Base-by-base conservation (phyloP, 2,797 vertebrate genomes). In the Synanceia verrucosa region DNA sequence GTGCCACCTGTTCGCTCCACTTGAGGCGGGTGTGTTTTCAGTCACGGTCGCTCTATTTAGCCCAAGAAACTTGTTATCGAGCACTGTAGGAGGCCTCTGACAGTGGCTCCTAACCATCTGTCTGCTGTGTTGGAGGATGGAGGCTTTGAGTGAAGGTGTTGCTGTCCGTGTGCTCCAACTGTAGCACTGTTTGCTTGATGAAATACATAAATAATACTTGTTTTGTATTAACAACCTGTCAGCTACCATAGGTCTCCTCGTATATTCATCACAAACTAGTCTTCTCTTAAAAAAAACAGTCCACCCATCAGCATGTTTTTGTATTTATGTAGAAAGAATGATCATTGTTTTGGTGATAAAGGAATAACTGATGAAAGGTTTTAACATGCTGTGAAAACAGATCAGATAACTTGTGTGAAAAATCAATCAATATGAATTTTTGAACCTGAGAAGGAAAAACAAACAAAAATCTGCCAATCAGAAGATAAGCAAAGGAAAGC, bases 1-100 rank as follows among this genome's bases (percentile, higher is more conserved):
- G 55, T 13, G 78, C 79, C 86, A 90, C 87, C 89, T 91, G 89
- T 82, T 79, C 82, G 7, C 84, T 78, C 89, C 83, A 75, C 83
- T 83, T 71, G 82, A 82, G 43, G 76, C 81, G 55, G 76, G 52
- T 67, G 78, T 77, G 85, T 86, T 88, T 79, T 78, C 72, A 60
- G 65, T 70, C 78, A 57, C 57, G 9, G 63, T 48, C 58, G 70
- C 59, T 76, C 81, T 59, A 43, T 77, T 76, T 81, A 77, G 84
- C 55, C 36, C 8, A 14, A 69, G 72, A 81, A 86, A 85, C 79
- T 81, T 86, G 86, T 87, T 85, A 87, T 77, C 74, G 1, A 71
- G 67, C 69, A n/a, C 24, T 28, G 66, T 33, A 31, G 87, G 88
- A 74, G 67, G 76, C 69, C 64, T 44, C 75, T 72, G 19, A 2